Base-by-base conservation (phyloP, 53 echinoderm and acorn worm species). In the Henricia sp. region DNA sequence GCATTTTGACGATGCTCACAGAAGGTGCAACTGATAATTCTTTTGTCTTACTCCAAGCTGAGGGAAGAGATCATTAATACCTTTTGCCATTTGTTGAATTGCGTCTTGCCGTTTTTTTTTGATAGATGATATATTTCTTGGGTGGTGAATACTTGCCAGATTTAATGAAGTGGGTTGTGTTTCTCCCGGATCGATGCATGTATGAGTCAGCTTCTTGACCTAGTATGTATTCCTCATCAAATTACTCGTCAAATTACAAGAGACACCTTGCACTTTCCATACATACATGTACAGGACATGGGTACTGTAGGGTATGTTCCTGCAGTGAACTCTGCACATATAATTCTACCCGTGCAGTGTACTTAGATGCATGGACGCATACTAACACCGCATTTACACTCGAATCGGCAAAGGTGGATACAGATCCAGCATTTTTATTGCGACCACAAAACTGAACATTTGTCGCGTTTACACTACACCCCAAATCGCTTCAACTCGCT, bases 171-270 rank as follows among this genome's bases (percentile, higher is more conserved):
- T 6, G 40, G 57, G 20, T 52, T 72, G 52, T 52, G 53, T 72
- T 52, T 52, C 53, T 51, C n/a, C 4, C 72, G n/a, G 20, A 80
- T 80, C 80, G 48, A 80, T 80, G 62, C 30, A 8, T 9, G 63
- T 25, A 64, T 80, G 80, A 80, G 28, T 80, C 80, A 80, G 58
- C 63, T 44, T 63, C 64, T 80, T 80, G 80, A 78, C 80, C 80
- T 42, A 80, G 48, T 80, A 72, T 23, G 4, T 72, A 41, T 17
- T 3, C 73, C 51, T 73, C 73, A 32, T 54, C 27, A 16, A 73
- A 60, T 60, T 60, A 42, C 43, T 46, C 16, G 70, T 12, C 20
- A 27, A 70, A 70, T 70, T 70, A 70, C 46, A 3, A 12, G 2
- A 46, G 14, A 70, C 26, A 70, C 27, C n/a, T n/a, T n/a, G n/a